Base-by-base conservation (phyloP, 1,140 invertebrate species). In the Melitaea cinxia region DNA sequence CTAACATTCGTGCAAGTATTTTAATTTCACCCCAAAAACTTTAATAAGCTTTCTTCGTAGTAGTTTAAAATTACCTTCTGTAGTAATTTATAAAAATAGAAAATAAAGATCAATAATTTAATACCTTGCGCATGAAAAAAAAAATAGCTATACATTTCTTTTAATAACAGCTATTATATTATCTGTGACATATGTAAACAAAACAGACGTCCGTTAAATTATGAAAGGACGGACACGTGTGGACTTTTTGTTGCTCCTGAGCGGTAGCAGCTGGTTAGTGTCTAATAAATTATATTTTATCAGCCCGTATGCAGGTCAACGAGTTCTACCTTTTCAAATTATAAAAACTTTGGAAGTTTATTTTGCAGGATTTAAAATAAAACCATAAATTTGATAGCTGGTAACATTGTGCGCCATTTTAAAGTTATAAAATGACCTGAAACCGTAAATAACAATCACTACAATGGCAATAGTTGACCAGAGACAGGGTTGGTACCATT, bases 121-220 rank as follows among this genome's bases (percentile, higher is more conserved):
- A n/a, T n/a, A n/a, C n/a, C n/a, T n/a, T n/a, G n/a, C n/a, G n/a
- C n/a, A n/a, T n/a, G n/a, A n/a, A n/a, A n/a, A n/a, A n/a, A n/a
- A n/a, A n/a, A n/a, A n/a, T n/a, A n/a, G n/a, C n/a, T n/a, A n/a
- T n/a, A n/a, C n/a, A n/a, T n/a, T n/a, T n/a, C n/a, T n/a, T 45
- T 47, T 57, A 10, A 26, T 57, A 57, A 57, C 55, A 57, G 47
- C 37, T 15, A 59, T 49, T 49, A 49, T 59, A 37, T 59, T 59
- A 59, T 59, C 56, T 45, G 26, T 49, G 56, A 21, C 56, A 59
- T 57, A 45, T 59, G 56, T 59, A 59, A 59, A 59, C 42, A 59
- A 49, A 59, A 59, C 56, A 49, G 15, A n/a, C 35, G 53, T 9
- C 56, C 42, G 26, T 59, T 59, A 59, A 59, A 47, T 59, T 26